Evolutionary conservation across 2,797 vertebrate species (phyloP).

Genomic region (Huso huso): DNA sequence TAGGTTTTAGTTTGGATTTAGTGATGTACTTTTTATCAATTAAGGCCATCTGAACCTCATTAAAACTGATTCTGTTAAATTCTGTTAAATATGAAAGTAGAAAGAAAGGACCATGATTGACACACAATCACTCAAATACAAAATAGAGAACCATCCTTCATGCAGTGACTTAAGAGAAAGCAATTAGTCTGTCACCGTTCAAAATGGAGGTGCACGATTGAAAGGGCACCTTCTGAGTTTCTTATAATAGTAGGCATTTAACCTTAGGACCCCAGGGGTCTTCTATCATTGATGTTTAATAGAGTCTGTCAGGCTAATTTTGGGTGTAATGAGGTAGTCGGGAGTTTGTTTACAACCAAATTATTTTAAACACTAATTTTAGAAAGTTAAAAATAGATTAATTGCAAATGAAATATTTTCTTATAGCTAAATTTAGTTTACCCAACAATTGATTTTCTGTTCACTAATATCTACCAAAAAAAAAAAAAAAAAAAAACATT

Average conservation of each 20-base stretch:
- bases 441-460: slow-evolving; percentile 14
- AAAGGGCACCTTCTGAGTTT: slow-evolving; percentile 70
- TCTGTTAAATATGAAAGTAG: slow-evolving; percentile 37
- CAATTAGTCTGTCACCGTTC: slow-evolving; percentile 94
- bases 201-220: slow-evolving; percentile 67
- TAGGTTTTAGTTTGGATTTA: slow-evolving; percentile 45
- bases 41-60: slow-evolving; percentile 33
- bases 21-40: slow-evolving; percentile 34
- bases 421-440: slow-evolving; percentile 51
- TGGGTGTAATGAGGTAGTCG: slow-evolving; percentile 73
- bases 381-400: slow-evolving; percentile 86
- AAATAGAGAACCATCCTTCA: slow-evolving; percentile 48
- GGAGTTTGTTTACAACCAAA: slow-evolving; percentile 75
- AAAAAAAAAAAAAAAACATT: too few species aligned
- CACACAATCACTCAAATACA: slow-evolving; percentile 57
- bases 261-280: slow-evolving; percentile 74
- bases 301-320: slow-evolving; percentile 76
- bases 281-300: slow-evolving; percentile 80
- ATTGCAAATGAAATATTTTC: slow-evolving; percentile 50
- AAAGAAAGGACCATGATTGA: slow-evolving; percentile 50
- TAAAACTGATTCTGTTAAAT: slow-evolving; percentile 46
- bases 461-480: too few species aligned
- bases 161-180: slow-evolving; percentile 68
- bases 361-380: slow-evolving; percentile 80
- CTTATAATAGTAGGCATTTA: slow-evolving; percentile 85